Evolutionary conservation across 2,113 vertebrate genomes (phyloP), one percentile per base, ranked within the genome.

Genomic region (Ia io): DNA sequence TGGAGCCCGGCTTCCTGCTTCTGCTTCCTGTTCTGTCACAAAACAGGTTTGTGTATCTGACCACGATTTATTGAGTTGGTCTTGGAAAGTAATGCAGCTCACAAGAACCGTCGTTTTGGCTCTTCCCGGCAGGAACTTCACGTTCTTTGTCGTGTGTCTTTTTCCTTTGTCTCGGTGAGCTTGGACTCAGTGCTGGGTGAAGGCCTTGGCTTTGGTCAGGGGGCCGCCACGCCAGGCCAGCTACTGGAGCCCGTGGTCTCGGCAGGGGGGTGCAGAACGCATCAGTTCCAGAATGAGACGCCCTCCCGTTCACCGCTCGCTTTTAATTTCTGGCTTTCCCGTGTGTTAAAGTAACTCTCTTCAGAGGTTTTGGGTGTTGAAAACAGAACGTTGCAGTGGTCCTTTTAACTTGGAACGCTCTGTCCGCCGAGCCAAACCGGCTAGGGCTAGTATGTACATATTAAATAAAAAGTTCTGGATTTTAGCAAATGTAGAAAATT

Each of bases 61-160:
- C 32, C 53, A 59, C 23, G 20, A 59, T 79, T 74, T 88, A 59
- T 20, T 44, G 63, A 61, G 16, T 61, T 86, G 37, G 23, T 70
- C 42, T 96, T 84, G 51, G 51, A 91, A 67, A 42, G 28, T 44
- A 16, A 44, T 51, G 28, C 44, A 88, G 71, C 44, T 47, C 63
- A 1, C n/a, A 49, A 61, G 79, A 53, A 8, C 25, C 44, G 1
- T n/a, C 4, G 77, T 89, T 88, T 80, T 69, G 69, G 11, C 25
- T 82, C 3, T 71, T 49, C 20, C 69, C 56, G 44, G 79, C 32
- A 51, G 73, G 70, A 87, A 56, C 12, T 30, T 70, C 5, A 1
- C 22, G 30, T 44, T 32, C 3, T 35, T 53, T 67, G 69, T 49
- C 47, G 22, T 56, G 71, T 76, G 73, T 18, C 71, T 4, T 23